Conservation (phyloP, 2,888 invertebrate species). For the Cephus pygmeus region DNA sequence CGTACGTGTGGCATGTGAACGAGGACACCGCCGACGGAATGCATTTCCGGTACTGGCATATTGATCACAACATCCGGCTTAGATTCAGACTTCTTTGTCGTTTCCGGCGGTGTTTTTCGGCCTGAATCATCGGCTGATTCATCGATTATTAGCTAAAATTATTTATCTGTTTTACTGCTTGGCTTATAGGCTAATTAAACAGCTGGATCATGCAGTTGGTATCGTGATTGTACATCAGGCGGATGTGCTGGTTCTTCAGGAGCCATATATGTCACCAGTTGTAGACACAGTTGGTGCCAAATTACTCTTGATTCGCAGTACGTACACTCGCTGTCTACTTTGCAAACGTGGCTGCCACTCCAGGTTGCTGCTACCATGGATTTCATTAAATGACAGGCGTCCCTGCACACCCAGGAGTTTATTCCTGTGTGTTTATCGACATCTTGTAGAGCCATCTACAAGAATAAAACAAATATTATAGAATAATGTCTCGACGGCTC, state of each 20-base stretch:
- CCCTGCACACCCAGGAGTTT: constrained; percentile 79
- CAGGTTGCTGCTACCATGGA: constrained; percentile 82
- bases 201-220: not conserved
- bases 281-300: constrained; percentile 92
- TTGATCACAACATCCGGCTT: constrained; percentile 73
- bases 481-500: not conserved
- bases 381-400: constrained; percentile 79
- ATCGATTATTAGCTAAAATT: constrained; percentile 72
- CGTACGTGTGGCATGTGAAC: constrained; percentile 94
- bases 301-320: constrained; percentile 94
- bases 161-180: not conserved
- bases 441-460: constrained; percentile 85
- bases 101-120: constrained; percentile 78
- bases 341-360: constrained; percentile 72
- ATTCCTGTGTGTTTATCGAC: constrained; percentile 85
- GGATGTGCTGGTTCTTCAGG: constrained; percentile 80
- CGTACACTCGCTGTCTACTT: constrained; percentile 77
- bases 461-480: constrained; percentile 3
- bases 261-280: constrained; percentile 82
- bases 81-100: constrained; percentile 73
- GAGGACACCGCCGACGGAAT: constrained; percentile 86
- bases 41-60: constrained; percentile 75
- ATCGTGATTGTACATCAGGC: constrained; percentile 71
- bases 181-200: not conserved
- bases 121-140: constrained; percentile 78